Evolutionary conservation across 92 coral and sea anemone genomes (phyloP), one percentile per base, ranked within the genome.

Genomic region (Blastomussa wellsi): DNA sequence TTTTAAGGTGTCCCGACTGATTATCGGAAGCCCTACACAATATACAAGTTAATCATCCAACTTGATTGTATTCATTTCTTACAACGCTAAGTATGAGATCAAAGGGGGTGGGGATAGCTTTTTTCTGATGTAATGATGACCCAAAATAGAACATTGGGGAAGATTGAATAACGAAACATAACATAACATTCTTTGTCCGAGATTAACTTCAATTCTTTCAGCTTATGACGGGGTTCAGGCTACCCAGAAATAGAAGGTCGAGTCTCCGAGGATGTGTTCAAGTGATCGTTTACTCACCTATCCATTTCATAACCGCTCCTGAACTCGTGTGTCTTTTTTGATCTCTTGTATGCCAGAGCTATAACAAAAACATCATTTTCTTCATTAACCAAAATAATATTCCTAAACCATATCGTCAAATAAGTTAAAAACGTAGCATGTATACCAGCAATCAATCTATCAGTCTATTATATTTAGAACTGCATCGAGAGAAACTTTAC

Each of bases 271-370:
- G 29, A 57, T 57, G 65, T 14, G 12, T 44, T 44, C 49, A 44
- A 57, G 7, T 2, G 24, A 24, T 24, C 29, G 13, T 32, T 20
- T 4, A 79, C 85, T 49, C 4, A 82, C 86, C 86, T 70, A 24
- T 82, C 78, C 86, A 82, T 82, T 51, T 71, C 78, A 53, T 36
- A 82, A 33, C 39, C 77, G 52, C 57, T 37, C 20, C 48, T 81
- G 65, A 68, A 53, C 26, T 51, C 33, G 26, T n/a, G 86, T 16
- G 16, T 26, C 38, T 53, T 71, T 52, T 48, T 82, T 8, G 77
- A 39, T 68, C 70, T 49, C 31, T 44, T 52, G 66, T 82, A 82
- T 16, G 69, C 29, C 77, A 37, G 36, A 36, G 26, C 86, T 70
- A 12, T 5, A 4, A 29, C 15, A 3, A 37, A 71, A 78, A 26